Base-by-base conservation (phyloP, 2,797 vertebrate genomes). In the Amblyopsis hoosieri region DNA sequence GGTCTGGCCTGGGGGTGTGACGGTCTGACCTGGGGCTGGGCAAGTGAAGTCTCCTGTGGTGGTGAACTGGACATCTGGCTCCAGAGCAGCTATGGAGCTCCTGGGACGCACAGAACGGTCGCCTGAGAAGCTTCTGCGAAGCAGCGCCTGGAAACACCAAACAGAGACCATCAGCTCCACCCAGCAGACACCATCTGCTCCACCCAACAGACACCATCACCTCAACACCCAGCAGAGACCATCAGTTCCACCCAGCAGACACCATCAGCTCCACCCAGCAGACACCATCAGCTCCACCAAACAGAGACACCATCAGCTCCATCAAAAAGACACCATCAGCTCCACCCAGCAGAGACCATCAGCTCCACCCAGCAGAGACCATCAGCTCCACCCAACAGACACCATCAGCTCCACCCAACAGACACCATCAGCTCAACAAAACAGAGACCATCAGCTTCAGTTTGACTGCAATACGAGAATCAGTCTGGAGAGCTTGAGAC, bases 81-180 rank as follows among this genome's bases (percentile, higher is more conserved):
- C 91, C 14, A 95, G 82, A 6, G 93, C 91, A 55, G 89, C 90
- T 0, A 94, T 93, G 48, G 93, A 94, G 60, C 92, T 92, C 14
- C 94, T 86, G 45, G 94, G 87, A 14, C 93, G 93, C 10, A 90
- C 79, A 51, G 93, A 93, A 1, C 94, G 92, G 45, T 96, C 95
- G 12, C 94, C 94, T 6, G 95, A 96, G 79, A 94, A 94, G 54
- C 94, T 95, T 70, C 94, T 87, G 47, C 93, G 91, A 33, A 94
- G 91, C 65, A 94, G 84, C 0, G 93, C 87, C 94, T 94, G 45
- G 45, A 84, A 23, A 12, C 65, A 69, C 33, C 8, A 3, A 33
- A 8, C 13, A n/a, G 29, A 37, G 29, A 54, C 11, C 13, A 54
- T 7, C 12, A 8, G 23, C 33, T 37, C 23, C 23, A 19, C 19